Conservation (phyloP, 2,888 invertebrate species). For the Muscina levida region DNA sequence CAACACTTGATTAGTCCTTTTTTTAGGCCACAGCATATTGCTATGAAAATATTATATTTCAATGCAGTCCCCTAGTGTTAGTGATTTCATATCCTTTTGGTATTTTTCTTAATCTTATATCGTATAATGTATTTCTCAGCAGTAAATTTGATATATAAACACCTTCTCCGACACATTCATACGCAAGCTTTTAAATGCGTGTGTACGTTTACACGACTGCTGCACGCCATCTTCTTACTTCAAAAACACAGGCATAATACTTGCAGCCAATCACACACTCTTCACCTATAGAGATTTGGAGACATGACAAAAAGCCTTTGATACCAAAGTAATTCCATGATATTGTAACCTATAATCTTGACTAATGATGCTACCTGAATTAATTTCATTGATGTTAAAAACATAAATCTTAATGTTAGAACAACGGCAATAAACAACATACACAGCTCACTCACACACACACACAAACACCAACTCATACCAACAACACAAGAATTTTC, state of each 20-base stretch:
- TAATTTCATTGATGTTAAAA: slow-evolving; percentile 62
- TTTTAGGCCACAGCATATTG: too few relatives aligned
- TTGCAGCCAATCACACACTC: not conserved
- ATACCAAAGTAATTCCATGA: slow-evolving; percentile 50
- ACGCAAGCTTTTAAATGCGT: too few relatives aligned
- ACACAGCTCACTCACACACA: not conserved
- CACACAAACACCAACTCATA: not conserved
- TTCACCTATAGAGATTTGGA: not conserved
- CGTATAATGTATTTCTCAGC: slow-evolving; percentile 48
- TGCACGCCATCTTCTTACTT: not conserved
- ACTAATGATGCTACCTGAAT: slow-evolving; percentile 64
- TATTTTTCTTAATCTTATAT: slow-evolving; percentile 19
- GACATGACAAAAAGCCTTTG: slow-evolving; percentile 54
- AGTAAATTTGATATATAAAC: slow-evolving; percentile 44
- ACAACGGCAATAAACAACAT: slow-evolving; percentile 35
- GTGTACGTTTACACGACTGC: not conserved
- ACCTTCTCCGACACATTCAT: slow-evolving; percentile 26
- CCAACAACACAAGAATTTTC: slow-evolving; percentile 20
- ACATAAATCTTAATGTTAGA: slow-evolving; percentile 61
- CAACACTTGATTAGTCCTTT: too few relatives aligned
- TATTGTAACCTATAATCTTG: slow-evolving; percentile 63
- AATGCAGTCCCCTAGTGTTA: not conserved
- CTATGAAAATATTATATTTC: not conserved
- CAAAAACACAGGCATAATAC: not conserved
- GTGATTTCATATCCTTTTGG: not conserved